phyloP scores from a whole-genome alignment of 2,888 invertebrate genomes.

The Palloptera scutellata region DNA sequence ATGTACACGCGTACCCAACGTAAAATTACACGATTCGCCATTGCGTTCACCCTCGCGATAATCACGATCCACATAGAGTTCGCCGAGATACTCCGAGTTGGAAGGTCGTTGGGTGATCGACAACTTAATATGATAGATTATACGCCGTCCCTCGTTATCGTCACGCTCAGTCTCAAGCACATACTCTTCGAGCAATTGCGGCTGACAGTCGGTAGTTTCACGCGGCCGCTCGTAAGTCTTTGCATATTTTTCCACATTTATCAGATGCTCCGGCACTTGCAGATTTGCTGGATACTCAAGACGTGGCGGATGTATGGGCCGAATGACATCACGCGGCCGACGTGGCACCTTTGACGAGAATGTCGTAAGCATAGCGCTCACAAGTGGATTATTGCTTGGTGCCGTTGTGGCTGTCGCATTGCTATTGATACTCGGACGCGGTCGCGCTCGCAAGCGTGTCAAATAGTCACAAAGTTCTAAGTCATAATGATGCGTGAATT shows the following conservation, averaged over 20 bases:
- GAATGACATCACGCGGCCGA: constrained; percentile 67
- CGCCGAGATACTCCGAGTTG: constrained; percentile 88
- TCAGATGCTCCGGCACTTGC: constrained; percentile 66
- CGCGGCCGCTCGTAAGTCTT: constrained; percentile 64
- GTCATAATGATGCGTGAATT: constrained; percentile 81
- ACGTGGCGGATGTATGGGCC: constrained; percentile 72
- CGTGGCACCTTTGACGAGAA: constrained; percentile 61
- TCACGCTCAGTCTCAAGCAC: constrained; percentile 83
- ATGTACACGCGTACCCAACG: constrained; percentile 72
- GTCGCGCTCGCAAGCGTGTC: constrained; percentile 57
- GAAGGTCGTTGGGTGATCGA: constrained; percentile 87
- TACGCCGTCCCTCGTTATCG: constrained; percentile 70
- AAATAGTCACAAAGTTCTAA: constrained; percentile 71
- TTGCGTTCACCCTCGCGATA: constrained; percentile 78
- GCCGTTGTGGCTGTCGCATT: constrained; percentile 47
- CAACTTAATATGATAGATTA: constrained; percentile 82
- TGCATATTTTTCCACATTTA: constrained; percentile 63
- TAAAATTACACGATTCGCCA: constrained; percentile 84
- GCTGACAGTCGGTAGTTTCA: constrained; percentile 67
- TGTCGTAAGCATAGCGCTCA: constrained; percentile 57
- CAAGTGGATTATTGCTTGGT: constrained; percentile 49
- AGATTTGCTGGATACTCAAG: constrained; percentile 69
- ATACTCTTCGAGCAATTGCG: constrained; percentile 86
- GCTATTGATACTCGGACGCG: constrained; percentile 48
- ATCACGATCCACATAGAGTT: constrained; percentile 86